phyloP scores from a whole-genome alignment of 2,113 vertebrate species.

The Microcebus murinus region DNA sequence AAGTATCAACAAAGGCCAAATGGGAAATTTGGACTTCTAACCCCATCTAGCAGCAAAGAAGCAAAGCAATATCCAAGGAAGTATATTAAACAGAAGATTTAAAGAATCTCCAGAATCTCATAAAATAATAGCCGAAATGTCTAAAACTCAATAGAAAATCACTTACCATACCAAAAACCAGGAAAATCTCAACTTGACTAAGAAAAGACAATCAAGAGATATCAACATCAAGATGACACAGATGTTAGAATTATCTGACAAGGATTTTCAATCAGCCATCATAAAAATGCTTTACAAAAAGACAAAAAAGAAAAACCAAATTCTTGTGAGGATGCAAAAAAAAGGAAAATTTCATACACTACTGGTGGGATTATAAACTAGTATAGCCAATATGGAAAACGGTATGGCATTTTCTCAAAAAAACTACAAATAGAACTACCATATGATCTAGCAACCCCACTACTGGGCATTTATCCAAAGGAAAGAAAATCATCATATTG shows the following conservation, averaged over 20 bases:
- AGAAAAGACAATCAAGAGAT: background rate
- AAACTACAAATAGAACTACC: too few relatives aligned
- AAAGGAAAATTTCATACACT: too few relatives aligned
- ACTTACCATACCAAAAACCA: background rate
- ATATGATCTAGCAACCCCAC: too few relatives aligned
- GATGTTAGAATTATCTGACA: background rate
- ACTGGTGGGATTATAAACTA: too few relatives aligned
- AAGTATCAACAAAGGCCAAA: background rate
- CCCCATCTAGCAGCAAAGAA: background rate
- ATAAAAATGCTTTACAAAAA: background rate
- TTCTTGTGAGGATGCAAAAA: too few relatives aligned
- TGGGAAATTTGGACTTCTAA: background rate
- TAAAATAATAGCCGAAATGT: background rate
- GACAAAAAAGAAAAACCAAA: too few relatives aligned
- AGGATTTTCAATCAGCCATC: background rate
- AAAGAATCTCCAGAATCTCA: background rate
- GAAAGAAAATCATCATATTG: too few relatives aligned
- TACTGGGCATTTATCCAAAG: too few relatives aligned
- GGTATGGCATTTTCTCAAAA: too few relatives aligned
- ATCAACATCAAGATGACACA: background rate
- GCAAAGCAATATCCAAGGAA: background rate
- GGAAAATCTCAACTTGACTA: background rate
- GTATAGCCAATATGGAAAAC: too few relatives aligned
- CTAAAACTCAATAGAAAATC: background rate
- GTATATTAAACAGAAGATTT: background rate